Percentiles rank a stretch among this genome's conserved stretches.
Evolutionary conservation across 2,888 invertebrate genomes (phyloP).

Genomic region (Anoncus sp.): DNA sequence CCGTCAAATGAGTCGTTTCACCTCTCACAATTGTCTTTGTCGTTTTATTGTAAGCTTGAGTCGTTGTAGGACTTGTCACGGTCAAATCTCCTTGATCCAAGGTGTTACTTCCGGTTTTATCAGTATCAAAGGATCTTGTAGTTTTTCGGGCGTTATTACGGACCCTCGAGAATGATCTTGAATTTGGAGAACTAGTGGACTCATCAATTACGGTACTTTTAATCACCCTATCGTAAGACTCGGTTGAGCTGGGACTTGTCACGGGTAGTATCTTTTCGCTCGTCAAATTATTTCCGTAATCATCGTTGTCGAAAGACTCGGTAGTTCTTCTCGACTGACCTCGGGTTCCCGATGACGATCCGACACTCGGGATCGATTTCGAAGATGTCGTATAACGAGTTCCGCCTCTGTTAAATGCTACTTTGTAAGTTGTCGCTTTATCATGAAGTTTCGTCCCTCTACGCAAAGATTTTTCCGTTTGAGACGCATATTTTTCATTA

Average conservation of each 20-base stretch:
- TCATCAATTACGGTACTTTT: background rate
- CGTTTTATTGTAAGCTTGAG: too few species aligned
- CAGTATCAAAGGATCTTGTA: too few species aligned
- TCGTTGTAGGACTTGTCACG: too few species aligned
- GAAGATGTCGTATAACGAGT: conserved; percentile 32
- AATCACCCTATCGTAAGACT: background rate
- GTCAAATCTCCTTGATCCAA: too few species aligned
- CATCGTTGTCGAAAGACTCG: background rate
- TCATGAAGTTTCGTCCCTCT: background rate
- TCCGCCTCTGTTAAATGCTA: conserved; percentile 35
- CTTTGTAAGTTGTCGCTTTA: conserved; percentile 15
- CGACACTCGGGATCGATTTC: background rate
- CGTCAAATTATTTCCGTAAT: conserved; percentile 11
- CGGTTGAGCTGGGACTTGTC: background rate
- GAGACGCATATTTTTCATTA: background rate
- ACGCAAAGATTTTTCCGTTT: conserved; percentile 22
- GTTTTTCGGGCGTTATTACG: too few species aligned
- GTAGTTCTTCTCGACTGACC: conserved; percentile 5
- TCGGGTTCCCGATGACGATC: conserved; percentile 3
- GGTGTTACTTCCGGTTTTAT: too few species aligned
- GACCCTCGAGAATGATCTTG: too few species aligned
- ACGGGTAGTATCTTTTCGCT: background rate
- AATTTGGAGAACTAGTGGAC: too few species aligned
- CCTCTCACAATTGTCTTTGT: too few species aligned
- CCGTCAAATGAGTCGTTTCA: too few species aligned